These are phyloP conservation scores for Raphicerus campestris DNA, from an alignment of 2,113 vertebrate species.

Conservation along the genomic window DNA sequence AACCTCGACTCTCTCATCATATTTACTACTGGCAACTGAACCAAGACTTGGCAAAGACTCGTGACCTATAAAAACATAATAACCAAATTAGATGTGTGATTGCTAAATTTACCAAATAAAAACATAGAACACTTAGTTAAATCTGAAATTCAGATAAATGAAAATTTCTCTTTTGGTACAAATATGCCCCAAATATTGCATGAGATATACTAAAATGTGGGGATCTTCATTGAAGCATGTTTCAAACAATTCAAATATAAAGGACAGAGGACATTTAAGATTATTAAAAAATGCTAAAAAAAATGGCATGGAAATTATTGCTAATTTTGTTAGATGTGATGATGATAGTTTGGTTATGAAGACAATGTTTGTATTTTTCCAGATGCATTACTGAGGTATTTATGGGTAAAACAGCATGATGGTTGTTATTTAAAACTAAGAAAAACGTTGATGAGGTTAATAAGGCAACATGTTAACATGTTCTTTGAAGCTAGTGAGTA, in stretches of 20 bases:
- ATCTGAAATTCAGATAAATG: neutral
- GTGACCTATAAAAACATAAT: neutral
- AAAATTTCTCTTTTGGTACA: neutral
- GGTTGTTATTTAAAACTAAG: neutral
- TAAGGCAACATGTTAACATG: neutral
- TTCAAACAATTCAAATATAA: neutral
- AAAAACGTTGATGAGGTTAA: neutral
- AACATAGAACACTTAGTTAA: neutral
- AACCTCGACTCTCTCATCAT: neutral
- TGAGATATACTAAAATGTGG: neutral
- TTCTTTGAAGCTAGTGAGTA: neutral
- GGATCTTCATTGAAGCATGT: accelerated
- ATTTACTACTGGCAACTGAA: neutral
- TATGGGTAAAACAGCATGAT: neutral
- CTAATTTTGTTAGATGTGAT: neutral
- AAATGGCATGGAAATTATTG: neutral
- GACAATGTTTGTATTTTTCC: neutral
- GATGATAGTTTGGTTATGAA: neutral
- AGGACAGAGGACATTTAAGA: neutral
- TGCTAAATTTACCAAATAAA: neutral
- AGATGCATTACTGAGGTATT: neutral
- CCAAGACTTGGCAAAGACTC: neutral
- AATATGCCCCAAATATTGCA: neutral
- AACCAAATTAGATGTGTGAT: neutral
- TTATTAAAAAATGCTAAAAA: neutral